Evolutionary conservation across 2,888 invertebrate species (phyloP).

Genomic region (Parnassius smintheus): DNA sequence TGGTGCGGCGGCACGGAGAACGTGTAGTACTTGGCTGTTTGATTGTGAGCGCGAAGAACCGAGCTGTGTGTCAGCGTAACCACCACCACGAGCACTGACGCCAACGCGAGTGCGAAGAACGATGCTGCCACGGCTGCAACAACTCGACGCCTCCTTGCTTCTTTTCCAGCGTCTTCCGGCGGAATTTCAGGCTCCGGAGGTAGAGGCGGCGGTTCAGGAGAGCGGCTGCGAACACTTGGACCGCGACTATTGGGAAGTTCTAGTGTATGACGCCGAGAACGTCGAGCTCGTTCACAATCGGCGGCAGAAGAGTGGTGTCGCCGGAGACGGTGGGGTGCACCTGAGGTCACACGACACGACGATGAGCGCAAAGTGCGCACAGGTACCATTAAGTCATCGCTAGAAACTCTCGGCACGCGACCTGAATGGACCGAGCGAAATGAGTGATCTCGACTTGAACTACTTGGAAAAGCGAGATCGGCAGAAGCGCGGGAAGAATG

Average conservation of each 20-base stretch:
- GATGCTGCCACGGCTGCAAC: conserved; percentile 87
- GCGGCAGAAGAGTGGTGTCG: conserved; percentile 76
- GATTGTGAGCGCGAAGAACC: conserved; percentile 82
- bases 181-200: conserved; percentile 66
- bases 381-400: conserved; percentile 76
- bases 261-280: conserved; percentile 69
- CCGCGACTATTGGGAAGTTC: conserved; percentile 71
- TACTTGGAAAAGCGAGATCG: conserved; percentile 68
- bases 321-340: conserved; percentile 72
- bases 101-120: conserved; percentile 86
- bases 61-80: conserved; percentile 88
- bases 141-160: conserved; percentile 85
- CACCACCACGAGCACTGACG: conserved; percentile 88
- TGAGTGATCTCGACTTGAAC: conserved; percentile 69
- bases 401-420: conserved; percentile 69
- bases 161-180: conserved; percentile 82
- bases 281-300: conserved; percentile 74
- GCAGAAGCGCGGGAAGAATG: conserved; percentile 78
- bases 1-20: conserved; percentile 83
- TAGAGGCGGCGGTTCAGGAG: conserved; percentile 61
- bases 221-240: conserved; percentile 70
- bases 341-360: conserved; percentile 70
- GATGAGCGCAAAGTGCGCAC: conserved; percentile 74
- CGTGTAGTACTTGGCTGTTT: conserved; percentile 84
- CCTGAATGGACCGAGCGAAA: conserved; percentile 74